Evolutionary conservation across 2,113 vertebrate genomes (phyloP), one percentile per base, ranked within the genome.

Genomic region (Phalacrocorax aristotelis): DNA sequence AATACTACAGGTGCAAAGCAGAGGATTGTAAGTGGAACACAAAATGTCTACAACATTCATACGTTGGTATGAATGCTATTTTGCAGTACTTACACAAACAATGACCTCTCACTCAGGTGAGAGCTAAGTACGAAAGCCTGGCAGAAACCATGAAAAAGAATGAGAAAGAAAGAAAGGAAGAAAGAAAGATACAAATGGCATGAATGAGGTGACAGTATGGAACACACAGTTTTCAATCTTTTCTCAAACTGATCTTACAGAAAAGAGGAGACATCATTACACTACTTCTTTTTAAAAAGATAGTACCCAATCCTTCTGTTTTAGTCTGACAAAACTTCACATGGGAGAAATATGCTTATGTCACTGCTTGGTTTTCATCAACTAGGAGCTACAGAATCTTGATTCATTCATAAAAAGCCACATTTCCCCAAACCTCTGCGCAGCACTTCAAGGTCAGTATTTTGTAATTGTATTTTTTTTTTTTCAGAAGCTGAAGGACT

Each of bases 71-170:
- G 96, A 97, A 97, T 97, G 97, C 87, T 93, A 93, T 77, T 92
- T 85, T 91, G 76, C 87, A 96, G 95, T 97, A 97, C 94, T 97
- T 97, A 97, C 94, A 97, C 82, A 96, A 87, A 83, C 27, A 93
- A 75, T 95, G 92, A 95, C 90, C 90, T 97, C 95, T 97, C 95
- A 94, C 71, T 94, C 91, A 95, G 4, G 70, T 93, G 81, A 98
- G 95, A 89, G 92, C 95, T 91, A 95, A 97, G 95, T 94, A 85
- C 79, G 92, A 98, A 97, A 98, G 95, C 94, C 95, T 97, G 95
- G 94, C 90, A 97, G 96, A 97, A 93, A 97, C 83, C 68, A 96
- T 83, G 92, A 76, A 95, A 97, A 96, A 92, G 92, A 97, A 94
- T 90, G 44, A 93, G 75, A 97, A 95, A 97, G 68, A 91, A 91